Evolutionary conservation across 2,797 vertebrate genomes (phyloP).

Genomic region (Megalops cyprinoides): DNA sequence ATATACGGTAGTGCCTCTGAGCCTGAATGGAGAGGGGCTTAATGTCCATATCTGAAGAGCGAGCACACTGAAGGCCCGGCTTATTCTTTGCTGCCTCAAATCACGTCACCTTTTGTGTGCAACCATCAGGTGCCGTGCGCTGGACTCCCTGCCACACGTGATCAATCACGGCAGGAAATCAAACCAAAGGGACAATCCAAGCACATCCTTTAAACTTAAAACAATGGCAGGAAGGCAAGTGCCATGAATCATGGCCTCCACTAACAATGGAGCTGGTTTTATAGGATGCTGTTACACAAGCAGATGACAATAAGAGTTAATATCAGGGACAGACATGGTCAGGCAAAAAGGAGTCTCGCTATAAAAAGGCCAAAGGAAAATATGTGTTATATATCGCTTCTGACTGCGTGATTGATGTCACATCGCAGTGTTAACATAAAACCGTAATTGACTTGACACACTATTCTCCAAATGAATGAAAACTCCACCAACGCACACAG

Average conservation of each 20-base stretch:
- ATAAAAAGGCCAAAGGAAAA: background rate
- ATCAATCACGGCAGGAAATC: slow-evolving; percentile 36
- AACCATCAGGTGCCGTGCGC: background rate
- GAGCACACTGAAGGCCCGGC: background rate
- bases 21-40: background rate
- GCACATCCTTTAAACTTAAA: slow-evolving; percentile 30
- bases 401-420: background rate
- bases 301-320: background rate
- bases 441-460: too few relatives aligned
- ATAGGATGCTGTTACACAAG: slow-evolving; percentile 31
- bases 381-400: too few relatives aligned
- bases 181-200: slow-evolving; percentile 19
- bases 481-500: too few relatives aligned
- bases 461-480: too few relatives aligned
- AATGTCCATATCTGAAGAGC: background rate
- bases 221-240: slow-evolving; percentile 25
- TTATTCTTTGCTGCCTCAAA: background rate
- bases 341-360: background rate
- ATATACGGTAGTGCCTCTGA: background rate
- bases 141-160: background rate
- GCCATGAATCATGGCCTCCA: slow-evolving; percentile 31
- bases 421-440: too few relatives aligned
- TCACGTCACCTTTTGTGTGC: background rate
- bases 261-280: slow-evolving; percentile 35
- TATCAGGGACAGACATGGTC: background rate